Base-by-base conservation (phyloP, 1,140 invertebrate species). In the Drusus annulatus region DNA sequence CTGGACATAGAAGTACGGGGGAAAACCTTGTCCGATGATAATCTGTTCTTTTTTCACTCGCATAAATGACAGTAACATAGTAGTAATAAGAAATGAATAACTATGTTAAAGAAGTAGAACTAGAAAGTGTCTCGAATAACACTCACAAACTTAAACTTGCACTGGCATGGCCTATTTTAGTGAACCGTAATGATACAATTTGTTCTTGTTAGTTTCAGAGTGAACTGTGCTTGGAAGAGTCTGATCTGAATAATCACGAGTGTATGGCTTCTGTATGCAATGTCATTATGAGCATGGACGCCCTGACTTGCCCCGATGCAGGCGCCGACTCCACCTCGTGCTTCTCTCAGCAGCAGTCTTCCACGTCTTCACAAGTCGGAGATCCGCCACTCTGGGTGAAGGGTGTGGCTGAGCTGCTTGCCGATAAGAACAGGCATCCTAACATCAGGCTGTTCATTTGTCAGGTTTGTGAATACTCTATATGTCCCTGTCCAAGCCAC, bases 171-270 rank as follows among this genome's bases (percentile, higher is more conserved):
- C 10, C 8, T 45, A 45, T 45, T 45, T 45, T 13, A 1, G 10
- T 56, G 4, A 2, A 4, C 19, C 19, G 54, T 56, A 56, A 56
- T 17, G 10, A 17, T 56, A n/a, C n/a, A n/a, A n/a, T n/a, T n/a
- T n/a, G 54, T 17, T 21, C 4, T 50, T 71, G 16, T 71, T 36
- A 71, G 45, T 19, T 21, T 71, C 68, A 71, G 36, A 15, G 19
- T 13, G 36, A 60, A 62, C 60, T 79, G n/a, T 23, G 31, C 8
- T 68, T 83, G 62, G 71, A 76, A n/a, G 74, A 76, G 16, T 65
- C 73, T 21, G 82, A 83, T 52, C 56, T 83, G 50, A 81, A 83
- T 56, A 77, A 73, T 77, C 82, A 83, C 56, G 82, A 83, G 51
- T 79, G 76, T 19, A 83, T 83, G 82, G 76, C 82, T 15, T 63